These are phyloP conservation scores for Heliconius hewitsoni DNA, from an alignment of 1,140 invertebrate genomes.

Conservation along the genomic window DNA sequence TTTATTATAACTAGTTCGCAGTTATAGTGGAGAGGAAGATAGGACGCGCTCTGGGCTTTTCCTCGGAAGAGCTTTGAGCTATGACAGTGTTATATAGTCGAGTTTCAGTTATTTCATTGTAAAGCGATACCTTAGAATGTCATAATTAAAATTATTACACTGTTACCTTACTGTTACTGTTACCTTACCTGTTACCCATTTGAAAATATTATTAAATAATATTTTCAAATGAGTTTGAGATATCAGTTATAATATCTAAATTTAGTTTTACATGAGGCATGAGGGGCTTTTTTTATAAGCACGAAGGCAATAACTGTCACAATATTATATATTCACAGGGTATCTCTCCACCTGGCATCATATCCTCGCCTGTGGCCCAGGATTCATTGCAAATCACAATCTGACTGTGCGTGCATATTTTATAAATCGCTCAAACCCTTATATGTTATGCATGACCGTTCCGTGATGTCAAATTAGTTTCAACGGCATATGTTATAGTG, in stretches of 20 bases:
- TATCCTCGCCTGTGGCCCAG: constrained; percentile 21
- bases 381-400: constrained; percentile 57
- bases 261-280: background rate
- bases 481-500: background rate
- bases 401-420: constrained; percentile 72
- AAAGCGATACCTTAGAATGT: too few relatives aligned
- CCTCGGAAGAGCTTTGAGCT: too few relatives aligned
- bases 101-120: too few relatives aligned
- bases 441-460: constrained; percentile 65
- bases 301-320: background rate
- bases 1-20: too few relatives aligned
- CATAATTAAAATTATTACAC: too few relatives aligned
- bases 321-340: background rate
- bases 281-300: background rate
- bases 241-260: background rate
- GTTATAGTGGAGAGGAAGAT: too few relatives aligned
- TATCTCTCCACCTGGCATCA: background rate
- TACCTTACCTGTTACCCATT: too few relatives aligned
- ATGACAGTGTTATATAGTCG: too few relatives aligned
- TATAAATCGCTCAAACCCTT: constrained; percentile 66
- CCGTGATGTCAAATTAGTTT: constrained; percentile 49
- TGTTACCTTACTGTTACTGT: too few relatives aligned
- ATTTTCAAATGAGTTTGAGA: too few relatives aligned
- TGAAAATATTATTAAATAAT: too few relatives aligned
- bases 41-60: too few relatives aligned